Evolutionary conservation across 2,797 vertebrate species (phyloP).

Genomic region (Sebastiscus tertius): DNA sequence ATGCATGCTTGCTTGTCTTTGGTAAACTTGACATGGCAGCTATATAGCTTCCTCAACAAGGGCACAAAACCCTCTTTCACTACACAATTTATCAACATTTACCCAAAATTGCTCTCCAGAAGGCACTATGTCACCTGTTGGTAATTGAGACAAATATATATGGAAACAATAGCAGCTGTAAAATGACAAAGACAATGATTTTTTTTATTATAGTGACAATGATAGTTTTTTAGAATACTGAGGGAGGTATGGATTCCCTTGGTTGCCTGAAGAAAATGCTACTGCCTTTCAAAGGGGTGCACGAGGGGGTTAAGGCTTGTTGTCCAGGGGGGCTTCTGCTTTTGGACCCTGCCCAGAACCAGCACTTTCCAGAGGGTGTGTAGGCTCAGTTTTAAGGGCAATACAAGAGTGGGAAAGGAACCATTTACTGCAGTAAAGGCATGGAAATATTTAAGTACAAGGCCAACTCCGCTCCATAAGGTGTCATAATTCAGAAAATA

Average conservation of each 20-base stretch:
- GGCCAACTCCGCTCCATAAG: slow-evolving; percentile 1
- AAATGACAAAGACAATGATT: neutral
- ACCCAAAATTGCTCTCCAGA: neutral
- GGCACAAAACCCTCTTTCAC: neutral
- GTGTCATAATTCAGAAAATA: slow-evolving; percentile 13
- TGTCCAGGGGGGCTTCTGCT: neutral
- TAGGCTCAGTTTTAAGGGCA: neutral
- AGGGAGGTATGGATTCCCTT: neutral
- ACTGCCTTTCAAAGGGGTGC: neutral
- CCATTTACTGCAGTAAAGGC: neutral
- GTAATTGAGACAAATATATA: neutral
- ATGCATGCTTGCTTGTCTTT: neutral
- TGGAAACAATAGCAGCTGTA: neutral
- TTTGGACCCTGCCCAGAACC: neutral
- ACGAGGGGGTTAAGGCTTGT: neutral
- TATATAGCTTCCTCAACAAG: neutral
- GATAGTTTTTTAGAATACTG: neutral
- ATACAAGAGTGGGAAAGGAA: slow-evolving; percentile 4
- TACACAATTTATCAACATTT: neutral
- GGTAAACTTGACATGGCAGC: neutral
- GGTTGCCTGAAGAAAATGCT: neutral
- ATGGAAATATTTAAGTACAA: slow-evolving; percentile 5
- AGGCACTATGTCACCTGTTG: neutral
- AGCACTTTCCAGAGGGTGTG: neutral
- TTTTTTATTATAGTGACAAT: neutral